Conservation (phyloP, 2,888 invertebrate genomes). For the Chelonus formosanus region DNA sequence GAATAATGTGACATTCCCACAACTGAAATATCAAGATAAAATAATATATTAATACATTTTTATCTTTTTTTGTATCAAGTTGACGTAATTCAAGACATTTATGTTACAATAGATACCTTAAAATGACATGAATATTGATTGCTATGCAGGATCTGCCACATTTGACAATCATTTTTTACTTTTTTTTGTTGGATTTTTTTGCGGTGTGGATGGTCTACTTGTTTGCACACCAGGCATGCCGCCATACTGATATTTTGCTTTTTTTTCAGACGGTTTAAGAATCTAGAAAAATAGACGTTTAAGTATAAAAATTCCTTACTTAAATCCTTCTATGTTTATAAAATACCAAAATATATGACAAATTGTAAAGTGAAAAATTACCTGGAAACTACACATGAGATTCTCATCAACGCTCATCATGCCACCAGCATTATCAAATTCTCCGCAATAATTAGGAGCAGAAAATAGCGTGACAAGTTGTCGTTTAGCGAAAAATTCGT, state of each 20-base stretch:
- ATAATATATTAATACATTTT: slow-evolving; percentile 21
- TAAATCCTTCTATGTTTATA: no score
- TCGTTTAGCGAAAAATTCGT: slow-evolving; percentile 98
- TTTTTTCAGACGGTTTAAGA: slow-evolving; percentile 98
- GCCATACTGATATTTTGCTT: slow-evolving; percentile 98
- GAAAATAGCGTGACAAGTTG: slow-evolving; percentile 98
- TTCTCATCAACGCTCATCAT: slow-evolving; percentile 99
- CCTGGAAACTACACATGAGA: slow-evolving; percentile 99
- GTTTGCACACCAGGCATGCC: slow-evolving; percentile 77
- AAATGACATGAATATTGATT: slow-evolving; percentile 57
- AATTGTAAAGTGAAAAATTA: slow-evolving; percentile 58
- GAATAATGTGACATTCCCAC: slow-evolving; percentile 25
- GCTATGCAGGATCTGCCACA: slow-evolving; percentile 55
- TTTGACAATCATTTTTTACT: slow-evolving; percentile 70
- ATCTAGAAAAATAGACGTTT: slow-evolving; percentile 73
- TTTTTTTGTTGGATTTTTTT: slow-evolving; percentile 73
- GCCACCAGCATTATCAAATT: slow-evolving; percentile 98
- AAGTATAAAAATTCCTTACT: no score
- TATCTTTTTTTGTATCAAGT: background rate
- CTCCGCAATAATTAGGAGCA: slow-evolving; percentile 98
- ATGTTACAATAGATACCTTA: slow-evolving; percentile 43
- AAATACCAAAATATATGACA: slow-evolving; percentile 7
- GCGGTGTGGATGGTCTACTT: slow-evolving; percentile 85
- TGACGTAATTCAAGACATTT: slow-evolving; percentile 21
- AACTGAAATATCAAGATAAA: slow-evolving; percentile 29